Conservation (phyloP, 1,140 invertebrate genomes). For the Drosophila tsacasi region DNA sequence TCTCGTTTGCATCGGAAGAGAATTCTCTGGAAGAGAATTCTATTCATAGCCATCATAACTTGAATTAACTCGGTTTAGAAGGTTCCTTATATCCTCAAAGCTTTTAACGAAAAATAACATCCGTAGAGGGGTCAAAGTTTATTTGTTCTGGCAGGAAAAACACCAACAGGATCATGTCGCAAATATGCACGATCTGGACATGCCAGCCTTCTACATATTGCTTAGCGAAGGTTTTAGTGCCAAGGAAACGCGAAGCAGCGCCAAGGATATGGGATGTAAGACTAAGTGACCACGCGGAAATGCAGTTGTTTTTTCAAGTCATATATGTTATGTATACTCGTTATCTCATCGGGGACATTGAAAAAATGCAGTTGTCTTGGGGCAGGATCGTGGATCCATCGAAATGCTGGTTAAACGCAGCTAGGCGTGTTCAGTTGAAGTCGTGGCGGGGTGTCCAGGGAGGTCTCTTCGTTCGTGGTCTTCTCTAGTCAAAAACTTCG, state of each 20-base stretch:
- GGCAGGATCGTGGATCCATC: constrained; percentile 6
- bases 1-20: too few relatives aligned
- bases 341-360: constrained; percentile 44
- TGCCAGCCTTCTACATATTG: constrained; percentile 16
- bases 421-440: constrained; percentile 13
- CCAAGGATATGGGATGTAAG: constrained; percentile 3
- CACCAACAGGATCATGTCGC: constrained; percentile 37
- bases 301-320: constrained; percentile 23
- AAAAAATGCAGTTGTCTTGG: constrained; percentile 68
- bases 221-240: constrained; percentile 23
- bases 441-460: constrained; percentile 27
- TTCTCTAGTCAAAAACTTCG: constrained; percentile 8
- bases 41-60: not conserved
- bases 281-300: constrained; percentile 25
- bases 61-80: not conserved
- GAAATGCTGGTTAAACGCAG: constrained; percentile 60
- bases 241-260: constrained; percentile 10
- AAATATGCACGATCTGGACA: constrained; percentile 22
- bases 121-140: constrained; percentile 26
- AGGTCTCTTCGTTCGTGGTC: constrained; percentile 17
- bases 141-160: constrained; percentile 36
- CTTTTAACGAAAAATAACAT: not conserved
- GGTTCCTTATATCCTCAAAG: not conserved
- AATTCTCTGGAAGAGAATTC: too few relatives aligned
- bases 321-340: constrained; percentile 29